Evolutionary conservation across 2,797 vertebrate species (phyloP).

Genomic region (Apodemus agrarius): DNA sequence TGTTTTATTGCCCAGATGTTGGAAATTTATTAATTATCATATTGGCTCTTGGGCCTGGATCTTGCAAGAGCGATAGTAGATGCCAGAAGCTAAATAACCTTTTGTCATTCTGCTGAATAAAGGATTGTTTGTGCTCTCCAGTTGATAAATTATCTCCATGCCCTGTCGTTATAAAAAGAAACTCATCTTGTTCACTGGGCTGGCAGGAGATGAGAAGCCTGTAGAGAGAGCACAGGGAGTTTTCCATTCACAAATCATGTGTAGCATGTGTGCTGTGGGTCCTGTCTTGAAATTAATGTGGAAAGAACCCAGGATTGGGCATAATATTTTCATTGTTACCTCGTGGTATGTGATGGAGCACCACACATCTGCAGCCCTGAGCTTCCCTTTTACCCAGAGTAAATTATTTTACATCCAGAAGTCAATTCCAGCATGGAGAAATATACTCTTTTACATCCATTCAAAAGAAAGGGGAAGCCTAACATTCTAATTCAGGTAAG

Average conservation of each 20-base stretch:
- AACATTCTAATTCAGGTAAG: constrained; percentile 78
- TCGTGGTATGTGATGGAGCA: constrained; percentile 81
- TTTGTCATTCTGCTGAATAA: constrained; percentile 86
- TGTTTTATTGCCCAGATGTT: constrained; percentile 86
- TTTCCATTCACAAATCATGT: constrained; percentile 75
- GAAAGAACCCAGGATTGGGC: constrained; percentile 79
- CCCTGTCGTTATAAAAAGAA: constrained; percentile 79
- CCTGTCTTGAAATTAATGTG: constrained; percentile 78
- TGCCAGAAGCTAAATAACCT: constrained; percentile 87
- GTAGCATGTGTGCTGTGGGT: constrained; percentile 77
- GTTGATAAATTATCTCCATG: constrained; percentile 84
- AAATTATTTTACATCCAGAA: constrained; percentile 80
- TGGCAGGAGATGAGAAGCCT: constrained; percentile 76
- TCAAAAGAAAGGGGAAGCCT: constrained; percentile 74
- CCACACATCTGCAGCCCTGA: constrained; percentile 82
- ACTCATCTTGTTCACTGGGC: constrained; percentile 76
- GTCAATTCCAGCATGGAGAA: constrained; percentile 68
- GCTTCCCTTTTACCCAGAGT: constrained; percentile 79
- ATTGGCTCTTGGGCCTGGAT: constrained; percentile 82
- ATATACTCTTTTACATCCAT: constrained; percentile 77
- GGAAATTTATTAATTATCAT: constrained; percentile 87
- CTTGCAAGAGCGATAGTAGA: constrained; percentile 83
- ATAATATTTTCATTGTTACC: constrained; percentile 83
- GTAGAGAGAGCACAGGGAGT: constrained; percentile 54
- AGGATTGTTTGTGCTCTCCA: constrained; percentile 85